Evolutionary conservation across 2,113 vertebrate species (phyloP).

Genomic region (Rhegmatorhina hoffmannsi): DNA sequence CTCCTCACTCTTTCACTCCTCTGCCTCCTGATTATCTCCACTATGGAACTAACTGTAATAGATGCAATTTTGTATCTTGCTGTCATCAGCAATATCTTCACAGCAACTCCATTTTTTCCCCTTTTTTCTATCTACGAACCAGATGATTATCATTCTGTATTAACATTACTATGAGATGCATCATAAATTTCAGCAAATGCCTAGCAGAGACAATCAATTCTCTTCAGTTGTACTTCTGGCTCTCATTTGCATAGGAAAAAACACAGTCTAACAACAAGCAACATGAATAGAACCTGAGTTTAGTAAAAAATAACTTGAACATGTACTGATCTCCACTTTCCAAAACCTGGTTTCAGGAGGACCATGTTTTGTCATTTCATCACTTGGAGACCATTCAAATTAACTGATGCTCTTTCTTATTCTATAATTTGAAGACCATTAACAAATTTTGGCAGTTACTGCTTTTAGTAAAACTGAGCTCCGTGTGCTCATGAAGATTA

Average conservation of each 20-base stretch:
- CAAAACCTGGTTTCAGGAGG: background rate
- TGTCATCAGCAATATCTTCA: background rate
- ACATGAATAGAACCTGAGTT: background rate
- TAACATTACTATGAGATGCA: background rate
- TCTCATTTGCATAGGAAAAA: background rate
- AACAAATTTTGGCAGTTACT: background rate
- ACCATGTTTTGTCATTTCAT: background rate
- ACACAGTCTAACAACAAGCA: background rate
- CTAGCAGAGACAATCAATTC: background rate
- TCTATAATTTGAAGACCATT: background rate
- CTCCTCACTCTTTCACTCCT: background rate
- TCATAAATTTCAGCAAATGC: background rate
- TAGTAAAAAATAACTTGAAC: background rate
- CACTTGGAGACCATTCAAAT: background rate
- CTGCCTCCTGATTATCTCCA: background rate
- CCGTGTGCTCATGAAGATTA: background rate
- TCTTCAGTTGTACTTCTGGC: background rate
- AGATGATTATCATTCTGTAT: background rate
- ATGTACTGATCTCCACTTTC: background rate
- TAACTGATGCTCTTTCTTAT: background rate
- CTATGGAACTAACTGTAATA: background rate
- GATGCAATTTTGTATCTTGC: background rate
- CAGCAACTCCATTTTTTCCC: background rate
- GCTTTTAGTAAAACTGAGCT: background rate
- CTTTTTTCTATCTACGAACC: background rate